Percentiles rank a stretch among this genome's conserved stretches.
Conservation (phyloP, 2,888 invertebrate species). For the Corbicula japonica region DNA sequence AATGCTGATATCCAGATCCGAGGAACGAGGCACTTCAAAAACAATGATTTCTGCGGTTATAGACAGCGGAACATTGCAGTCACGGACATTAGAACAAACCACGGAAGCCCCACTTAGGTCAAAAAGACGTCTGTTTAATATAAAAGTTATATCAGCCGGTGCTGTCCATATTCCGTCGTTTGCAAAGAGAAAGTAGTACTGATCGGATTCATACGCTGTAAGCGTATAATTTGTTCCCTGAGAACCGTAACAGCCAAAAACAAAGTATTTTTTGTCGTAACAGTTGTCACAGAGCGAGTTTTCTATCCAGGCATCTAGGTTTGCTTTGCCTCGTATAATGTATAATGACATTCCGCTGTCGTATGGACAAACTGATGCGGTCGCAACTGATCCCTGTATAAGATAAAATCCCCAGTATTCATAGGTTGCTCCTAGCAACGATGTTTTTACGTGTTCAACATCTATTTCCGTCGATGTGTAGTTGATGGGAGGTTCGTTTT, state of each 20-base stretch:
- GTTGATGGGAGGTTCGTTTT: constrained; percentile 1
- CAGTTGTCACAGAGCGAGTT: constrained; percentile 16
- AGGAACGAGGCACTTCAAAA: constrained; percentile 20
- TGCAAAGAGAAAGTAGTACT: constrained; percentile 40
- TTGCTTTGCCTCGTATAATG: constrained; percentile 25
- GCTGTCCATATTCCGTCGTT: constrained; percentile 10
- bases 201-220: constrained; percentile 16
- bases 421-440: neutral
- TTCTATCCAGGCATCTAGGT: constrained; percentile 32
- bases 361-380: neutral
- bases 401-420: constrained; percentile 44
- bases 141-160: neutral
- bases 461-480: neutral
- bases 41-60: constrained; percentile 9
- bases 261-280: neutral
- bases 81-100: neutral
- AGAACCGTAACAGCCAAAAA: neutral
- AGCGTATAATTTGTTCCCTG: neutral
- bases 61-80: constrained; percentile 9
- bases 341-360: constrained; percentile 14
- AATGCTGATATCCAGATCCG: constrained; percentile 7
- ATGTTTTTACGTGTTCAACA: neutral
- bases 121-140: neutral
- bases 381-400: constrained; percentile 10
- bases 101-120: neutral